Evolutionary conservation across 2,113 vertebrate species (phyloP).

Genomic region (Eclectus roratus): DNA sequence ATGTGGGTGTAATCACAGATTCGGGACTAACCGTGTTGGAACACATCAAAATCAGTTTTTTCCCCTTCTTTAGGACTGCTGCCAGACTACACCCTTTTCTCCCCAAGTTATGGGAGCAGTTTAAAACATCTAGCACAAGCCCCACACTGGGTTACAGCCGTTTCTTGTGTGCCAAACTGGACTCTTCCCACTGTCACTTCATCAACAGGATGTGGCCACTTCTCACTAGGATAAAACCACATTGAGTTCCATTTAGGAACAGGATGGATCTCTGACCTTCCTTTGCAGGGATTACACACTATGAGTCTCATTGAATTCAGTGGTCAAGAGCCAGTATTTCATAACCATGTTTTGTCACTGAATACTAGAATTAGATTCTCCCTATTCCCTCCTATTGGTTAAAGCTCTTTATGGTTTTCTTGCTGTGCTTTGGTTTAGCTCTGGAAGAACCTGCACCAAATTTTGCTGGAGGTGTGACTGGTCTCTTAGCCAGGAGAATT

Average conservation of each 20-base stretch:
- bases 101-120: neutral
- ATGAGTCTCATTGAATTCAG: neutral
- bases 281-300: neutral
- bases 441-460: neutral
- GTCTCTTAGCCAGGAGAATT: neutral
- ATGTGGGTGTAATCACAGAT: conserved; percentile 25
- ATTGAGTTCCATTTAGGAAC: neutral
- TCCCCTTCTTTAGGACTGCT: neutral
- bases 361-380: neutral
- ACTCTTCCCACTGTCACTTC: neutral
- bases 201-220: neutral
- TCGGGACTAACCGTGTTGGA: conserved; percentile 8
- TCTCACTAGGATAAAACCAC: neutral
- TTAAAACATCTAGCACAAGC: neutral
- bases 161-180: neutral
- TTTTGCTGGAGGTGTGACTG: neutral
- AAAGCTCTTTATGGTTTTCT: neutral
- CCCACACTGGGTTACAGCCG: neutral
- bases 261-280: neutral
- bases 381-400: neutral
- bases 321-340: neutral
- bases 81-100: conserved; percentile 8
- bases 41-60: conserved; percentile 42
- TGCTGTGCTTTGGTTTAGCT: neutral
- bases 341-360: neutral